These are phyloP conservation scores for Brachynemurus nebulosus DNA, from an alignment of 2,888 invertebrate genomes.

Conservation along the genomic window DNA sequence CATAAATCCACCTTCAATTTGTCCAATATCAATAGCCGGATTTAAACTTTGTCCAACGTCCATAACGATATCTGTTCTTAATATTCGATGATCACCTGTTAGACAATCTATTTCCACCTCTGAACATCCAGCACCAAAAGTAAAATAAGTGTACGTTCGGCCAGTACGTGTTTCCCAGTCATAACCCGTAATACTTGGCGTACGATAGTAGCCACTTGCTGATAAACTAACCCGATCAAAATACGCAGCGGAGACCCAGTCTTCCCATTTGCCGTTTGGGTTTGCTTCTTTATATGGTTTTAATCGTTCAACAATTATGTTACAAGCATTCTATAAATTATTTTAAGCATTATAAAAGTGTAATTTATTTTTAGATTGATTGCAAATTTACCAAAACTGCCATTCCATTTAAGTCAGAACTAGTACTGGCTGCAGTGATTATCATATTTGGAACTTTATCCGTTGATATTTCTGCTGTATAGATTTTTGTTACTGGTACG, in stretches of 20 bases:
- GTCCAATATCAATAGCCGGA: conserved; percentile 93
- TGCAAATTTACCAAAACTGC: conserved; percentile 49
- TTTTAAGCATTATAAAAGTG: background rate
- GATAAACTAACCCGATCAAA: conserved; percentile 64
- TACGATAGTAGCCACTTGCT: conserved; percentile 70
- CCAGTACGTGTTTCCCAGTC: conserved; percentile 57
- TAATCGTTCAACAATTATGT: conserved; percentile 55
- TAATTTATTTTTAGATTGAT: background rate
- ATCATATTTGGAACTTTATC: conserved; percentile 88
- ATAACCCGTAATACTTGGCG: conserved; percentile 53
- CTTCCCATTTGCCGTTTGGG: conserved; percentile 70
- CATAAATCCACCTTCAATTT: conserved; percentile 89
- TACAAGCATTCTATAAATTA: conserved; percentile 54
- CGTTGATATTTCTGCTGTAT: conserved; percentile 70
- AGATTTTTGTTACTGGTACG: conserved; percentile 56
- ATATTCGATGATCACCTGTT: conserved; percentile 83
- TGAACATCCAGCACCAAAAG: conserved; percentile 72
- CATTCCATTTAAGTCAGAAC: conserved; percentile 86
- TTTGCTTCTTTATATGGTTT: conserved; percentile 58
- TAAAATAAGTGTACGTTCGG: conserved; percentile 67
- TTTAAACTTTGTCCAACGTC: conserved; percentile 90
- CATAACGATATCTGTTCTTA: conserved; percentile 90
- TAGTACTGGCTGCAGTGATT: conserved; percentile 76
- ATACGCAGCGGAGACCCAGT: conserved; percentile 69
- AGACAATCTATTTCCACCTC: conserved; percentile 90